These are phyloP conservation scores for Paraescarpia echinospica DNA, from an alignment of 1,140 invertebrate species.

Conservation along the genomic window DNA sequence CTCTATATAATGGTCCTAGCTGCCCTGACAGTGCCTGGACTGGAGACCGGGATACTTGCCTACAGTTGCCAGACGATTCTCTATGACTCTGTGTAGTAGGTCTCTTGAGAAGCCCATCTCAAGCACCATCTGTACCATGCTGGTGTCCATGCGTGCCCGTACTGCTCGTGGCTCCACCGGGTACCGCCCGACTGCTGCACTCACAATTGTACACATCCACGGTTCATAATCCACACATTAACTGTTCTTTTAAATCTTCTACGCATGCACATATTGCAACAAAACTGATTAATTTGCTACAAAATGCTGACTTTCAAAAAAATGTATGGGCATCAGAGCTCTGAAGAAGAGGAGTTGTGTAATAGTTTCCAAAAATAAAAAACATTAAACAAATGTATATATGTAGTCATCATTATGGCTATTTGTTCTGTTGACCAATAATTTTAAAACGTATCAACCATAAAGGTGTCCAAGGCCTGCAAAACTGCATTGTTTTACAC, in stretches of 20 bases:
- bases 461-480: too few species aligned
- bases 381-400: neutral
- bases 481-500: too few species aligned
- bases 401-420: neutral
- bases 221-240: neutral
- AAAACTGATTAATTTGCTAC: neutral
- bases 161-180: neutral
- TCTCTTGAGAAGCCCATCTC: neutral
- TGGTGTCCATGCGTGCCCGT: slow-evolving; percentile 16
- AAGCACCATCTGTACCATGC: neutral
- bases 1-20: too few species aligned
- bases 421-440: neutral
- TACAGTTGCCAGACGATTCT: slow-evolving; percentile 8
- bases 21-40: too few species aligned
- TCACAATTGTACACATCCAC: neutral
- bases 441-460: too few species aligned
- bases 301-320: neutral
- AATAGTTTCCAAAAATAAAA: neutral
- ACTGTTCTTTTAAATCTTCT: neutral
- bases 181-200: neutral
- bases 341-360: too few species aligned
- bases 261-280: neutral
- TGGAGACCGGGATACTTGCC: neutral
- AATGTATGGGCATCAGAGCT: too few species aligned
- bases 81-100: slow-evolving; percentile 9